phyloP scores from a whole-genome alignment of 2,797 vertebrate species.

The Echeneis naucrates region DNA sequence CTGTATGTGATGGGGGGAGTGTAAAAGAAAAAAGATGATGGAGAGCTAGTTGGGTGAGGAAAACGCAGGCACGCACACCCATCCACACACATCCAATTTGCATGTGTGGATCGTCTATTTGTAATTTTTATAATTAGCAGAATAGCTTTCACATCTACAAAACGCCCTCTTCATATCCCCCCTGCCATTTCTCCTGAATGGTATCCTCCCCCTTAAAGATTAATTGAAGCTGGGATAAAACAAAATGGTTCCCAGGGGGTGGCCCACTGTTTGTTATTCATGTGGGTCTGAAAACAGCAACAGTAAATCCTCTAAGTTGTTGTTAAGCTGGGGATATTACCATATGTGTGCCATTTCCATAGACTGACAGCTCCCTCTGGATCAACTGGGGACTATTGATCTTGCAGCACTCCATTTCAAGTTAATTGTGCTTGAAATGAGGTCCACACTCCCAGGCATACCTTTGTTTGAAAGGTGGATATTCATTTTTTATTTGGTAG shows the following conservation, averaged over 20 bases:
- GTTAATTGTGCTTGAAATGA: constrained; percentile 95
- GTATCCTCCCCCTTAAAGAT: constrained; percentile 91
- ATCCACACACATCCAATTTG: constrained; percentile 64
- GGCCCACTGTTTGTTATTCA: constrained; percentile 91
- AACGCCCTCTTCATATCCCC: constrained; percentile 77
- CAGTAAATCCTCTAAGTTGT: constrained; percentile 93
- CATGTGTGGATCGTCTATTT: constrained; percentile 74
- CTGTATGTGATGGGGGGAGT: constrained; percentile 4
- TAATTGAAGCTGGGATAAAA: constrained; percentile 90
- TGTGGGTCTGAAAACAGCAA: constrained; percentile 91
- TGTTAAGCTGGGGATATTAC: constrained; percentile 91
- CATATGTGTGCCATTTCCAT: constrained; percentile 92
- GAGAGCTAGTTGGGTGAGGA: constrained; percentile 43
- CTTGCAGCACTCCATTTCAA: constrained; percentile 92
- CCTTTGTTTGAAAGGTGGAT: constrained; percentile 89
- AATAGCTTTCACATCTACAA: constrained; percentile 77
- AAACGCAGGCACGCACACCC: constrained; percentile 56
- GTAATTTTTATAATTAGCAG: constrained; percentile 86
- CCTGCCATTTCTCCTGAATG: constrained; percentile 86
- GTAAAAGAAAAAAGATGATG: constrained; percentile 34
- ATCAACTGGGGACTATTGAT: constrained; percentile 93
- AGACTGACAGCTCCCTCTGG: constrained; percentile 91
- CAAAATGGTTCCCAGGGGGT: constrained; percentile 91
- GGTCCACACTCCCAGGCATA: constrained; percentile 88
- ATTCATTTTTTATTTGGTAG: constrained; percentile 90